Percentiles rank a stretch among this genome's conserved stretches.
Conservation (phyloP, 2,888 invertebrate genomes). For the Tuta absoluta region DNA sequence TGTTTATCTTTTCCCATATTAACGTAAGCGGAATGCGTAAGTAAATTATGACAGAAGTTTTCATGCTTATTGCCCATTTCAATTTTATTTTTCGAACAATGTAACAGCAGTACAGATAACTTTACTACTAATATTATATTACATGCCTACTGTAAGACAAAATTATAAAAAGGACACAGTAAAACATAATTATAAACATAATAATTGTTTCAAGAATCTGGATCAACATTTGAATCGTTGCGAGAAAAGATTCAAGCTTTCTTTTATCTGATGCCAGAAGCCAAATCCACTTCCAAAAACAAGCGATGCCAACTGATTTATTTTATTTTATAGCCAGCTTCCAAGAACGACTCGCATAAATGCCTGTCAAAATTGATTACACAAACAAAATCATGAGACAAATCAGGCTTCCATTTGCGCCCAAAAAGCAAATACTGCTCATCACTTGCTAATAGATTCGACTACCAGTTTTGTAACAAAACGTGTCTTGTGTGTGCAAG, state of each 20-base stretch:
- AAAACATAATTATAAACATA: no score
- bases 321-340: background rate
- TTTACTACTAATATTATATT: no score
- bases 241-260: background rate
- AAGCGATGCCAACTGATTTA: background rate
- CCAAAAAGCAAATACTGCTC: constrained; percentile 11
- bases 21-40: background rate
- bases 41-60: background rate
- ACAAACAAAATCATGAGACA: constrained; percentile 17
- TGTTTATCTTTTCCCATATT: constrained; percentile 1
- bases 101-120: no score
- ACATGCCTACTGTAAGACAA: no score
- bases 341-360: constrained; percentile 4
- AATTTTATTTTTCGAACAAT: background rate
- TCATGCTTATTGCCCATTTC: background rate
- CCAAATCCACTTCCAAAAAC: constrained; percentile 8
- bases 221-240: background rate
- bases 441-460: constrained; percentile 6
- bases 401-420: constrained; percentile 14
- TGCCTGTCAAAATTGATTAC: background rate
- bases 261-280: constrained; percentile 14
- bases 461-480: background rate
- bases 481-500: background rate
- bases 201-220: background rate
- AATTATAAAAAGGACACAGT: no score